Percentiles rank a stretch among this genome's conserved stretches.
Conservation (phyloP, 1,140 invertebrate genomes). For the Adoxophyes honmai region DNA sequence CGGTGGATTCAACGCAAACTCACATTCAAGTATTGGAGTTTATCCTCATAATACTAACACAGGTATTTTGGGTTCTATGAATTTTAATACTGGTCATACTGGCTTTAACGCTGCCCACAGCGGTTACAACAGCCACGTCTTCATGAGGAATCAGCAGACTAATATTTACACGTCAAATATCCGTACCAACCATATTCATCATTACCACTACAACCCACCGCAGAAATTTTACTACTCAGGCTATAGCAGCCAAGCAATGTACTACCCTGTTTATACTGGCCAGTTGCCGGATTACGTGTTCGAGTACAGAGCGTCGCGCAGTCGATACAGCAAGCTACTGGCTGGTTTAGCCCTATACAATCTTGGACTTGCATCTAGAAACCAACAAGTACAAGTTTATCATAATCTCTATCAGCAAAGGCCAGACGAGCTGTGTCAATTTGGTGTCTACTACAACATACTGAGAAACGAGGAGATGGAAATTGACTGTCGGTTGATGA, state of each 20-base stretch:
- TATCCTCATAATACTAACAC: too few relatives aligned
- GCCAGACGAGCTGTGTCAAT: neutral
- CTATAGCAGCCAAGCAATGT: neutral
- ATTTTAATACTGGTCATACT: too few relatives aligned
- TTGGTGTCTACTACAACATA: neutral
- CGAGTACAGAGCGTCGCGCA: constrained; percentile 2
- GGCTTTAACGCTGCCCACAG: too few relatives aligned
- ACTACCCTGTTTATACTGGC: neutral
- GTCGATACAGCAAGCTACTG: neutral
- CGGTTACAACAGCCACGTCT: neutral
- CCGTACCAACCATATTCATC: neutral
- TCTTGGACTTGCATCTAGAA: constrained; percentile 6
- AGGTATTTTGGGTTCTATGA: too few relatives aligned
- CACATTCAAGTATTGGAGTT: too few relatives aligned
- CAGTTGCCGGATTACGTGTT: neutral
- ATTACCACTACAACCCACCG: neutral
- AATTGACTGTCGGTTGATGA: constrained; percentile 6
- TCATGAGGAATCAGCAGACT: neutral
- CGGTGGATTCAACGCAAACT: too few relatives aligned
- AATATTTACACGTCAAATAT: neutral
- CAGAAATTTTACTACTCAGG: neutral
- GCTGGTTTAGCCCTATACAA: neutral
- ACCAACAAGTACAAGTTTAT: neutral
- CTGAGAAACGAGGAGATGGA: neutral
- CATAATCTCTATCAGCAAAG: neutral